phyloP scores from a whole-genome alignment of 2,888 invertebrate genomes.

The Dryadula phaetusa region DNA sequence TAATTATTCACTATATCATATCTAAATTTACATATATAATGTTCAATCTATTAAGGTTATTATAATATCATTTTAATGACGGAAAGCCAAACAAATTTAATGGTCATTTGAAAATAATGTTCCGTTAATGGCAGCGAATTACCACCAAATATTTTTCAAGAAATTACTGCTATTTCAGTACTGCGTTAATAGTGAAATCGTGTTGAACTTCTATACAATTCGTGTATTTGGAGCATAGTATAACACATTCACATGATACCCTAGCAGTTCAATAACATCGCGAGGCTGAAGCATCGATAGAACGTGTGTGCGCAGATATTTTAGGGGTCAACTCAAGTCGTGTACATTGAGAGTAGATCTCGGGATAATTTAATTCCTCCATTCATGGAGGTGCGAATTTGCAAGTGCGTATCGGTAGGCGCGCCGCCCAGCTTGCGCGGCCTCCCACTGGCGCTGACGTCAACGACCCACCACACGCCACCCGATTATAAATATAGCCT shows the following conservation, averaged over 20 bases:
- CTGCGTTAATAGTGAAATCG: slow-evolving; percentile 21
- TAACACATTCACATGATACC: slow-evolving; percentile 19
- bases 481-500: slow-evolving; percentile 81
- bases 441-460: slow-evolving; percentile 70
- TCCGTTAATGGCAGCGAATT: slow-evolving; percentile 23
- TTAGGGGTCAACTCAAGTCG: slow-evolving; percentile 65
- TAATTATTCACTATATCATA: no score
- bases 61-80: slow-evolving; percentile 1
- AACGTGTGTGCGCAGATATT: slow-evolving; percentile 37
- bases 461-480: slow-evolving; percentile 73
- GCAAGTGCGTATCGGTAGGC: slow-evolving; percentile 80
- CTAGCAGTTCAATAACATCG: slow-evolving; percentile 38
- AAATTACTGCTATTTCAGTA: slow-evolving; percentile 38
- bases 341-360: slow-evolving; percentile 64
- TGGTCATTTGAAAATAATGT: slow-evolving; percentile 28
- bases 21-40: no score
- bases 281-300: slow-evolving; percentile 23
- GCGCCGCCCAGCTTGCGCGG: slow-evolving; percentile 51
- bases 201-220: slow-evolving; percentile 33
- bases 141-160: slow-evolving; percentile 31
- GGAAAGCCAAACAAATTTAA: background rate
- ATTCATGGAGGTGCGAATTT: slow-evolving; percentile 82
- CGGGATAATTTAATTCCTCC: slow-evolving; percentile 78
- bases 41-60: background rate
- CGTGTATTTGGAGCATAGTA: slow-evolving; percentile 13